phyloP scores from a whole-genome alignment of 2,113 vertebrate genomes.

The Pedionomus torquatus region DNA sequence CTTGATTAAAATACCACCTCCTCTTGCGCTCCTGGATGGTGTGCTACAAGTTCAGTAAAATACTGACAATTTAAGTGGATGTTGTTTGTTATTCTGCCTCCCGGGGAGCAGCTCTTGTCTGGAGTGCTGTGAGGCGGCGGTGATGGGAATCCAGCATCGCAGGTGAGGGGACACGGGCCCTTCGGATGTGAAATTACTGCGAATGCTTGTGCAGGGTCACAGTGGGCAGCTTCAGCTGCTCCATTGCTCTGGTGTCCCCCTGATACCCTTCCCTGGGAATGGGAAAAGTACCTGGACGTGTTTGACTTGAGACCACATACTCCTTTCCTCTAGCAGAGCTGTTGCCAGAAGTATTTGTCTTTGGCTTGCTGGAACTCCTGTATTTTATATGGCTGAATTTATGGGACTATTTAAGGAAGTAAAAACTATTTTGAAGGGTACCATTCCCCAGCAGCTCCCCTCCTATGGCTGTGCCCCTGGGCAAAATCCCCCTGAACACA shows the following conservation, averaged over 20 bases:
- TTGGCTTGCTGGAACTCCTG: background rate
- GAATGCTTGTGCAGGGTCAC: fast-evolving
- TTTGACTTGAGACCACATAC: background rate
- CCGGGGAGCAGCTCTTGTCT: background rate
- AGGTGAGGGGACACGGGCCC: fast-evolving
- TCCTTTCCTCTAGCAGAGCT: background rate
- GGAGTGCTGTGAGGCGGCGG: background rate
- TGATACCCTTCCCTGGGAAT: background rate
- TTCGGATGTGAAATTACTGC: background rate
- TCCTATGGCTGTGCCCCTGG: background rate
- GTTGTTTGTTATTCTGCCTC: background rate
- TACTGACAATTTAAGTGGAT: background rate
- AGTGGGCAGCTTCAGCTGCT: background rate
- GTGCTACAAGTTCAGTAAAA: background rate
- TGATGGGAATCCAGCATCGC: background rate
- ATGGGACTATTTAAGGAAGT: background rate
- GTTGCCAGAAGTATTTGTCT: background rate
- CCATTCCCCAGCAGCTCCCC: background rate
- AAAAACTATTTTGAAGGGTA: background rate
- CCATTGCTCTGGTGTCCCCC: fast-evolving
- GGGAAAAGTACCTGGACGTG: fast-evolving
- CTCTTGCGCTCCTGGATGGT: background rate
- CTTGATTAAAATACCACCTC: background rate
- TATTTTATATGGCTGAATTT: background rate
- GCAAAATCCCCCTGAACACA: background rate